These are phyloP conservation scores for Kryptopterus vitreolus DNA, from an alignment of 2,797 vertebrate genomes.

Conservation along the genomic window DNA sequence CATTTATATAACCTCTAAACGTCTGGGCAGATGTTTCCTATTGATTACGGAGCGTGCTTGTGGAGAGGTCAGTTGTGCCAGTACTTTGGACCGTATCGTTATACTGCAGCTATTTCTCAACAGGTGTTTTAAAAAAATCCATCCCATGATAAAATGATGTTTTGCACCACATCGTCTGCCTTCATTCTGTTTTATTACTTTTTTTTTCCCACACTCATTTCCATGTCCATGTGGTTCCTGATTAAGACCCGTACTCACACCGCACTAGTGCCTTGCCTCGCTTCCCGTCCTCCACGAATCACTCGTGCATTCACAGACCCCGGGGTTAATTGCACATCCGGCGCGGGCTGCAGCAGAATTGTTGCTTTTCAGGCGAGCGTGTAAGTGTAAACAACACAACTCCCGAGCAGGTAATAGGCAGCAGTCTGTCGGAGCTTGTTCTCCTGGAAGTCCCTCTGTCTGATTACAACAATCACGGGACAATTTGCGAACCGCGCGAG, in stretches of 20 bases:
- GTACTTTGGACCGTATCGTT: no score
- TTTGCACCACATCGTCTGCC: no score
- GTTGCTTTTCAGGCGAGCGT: constrained; percentile 6
- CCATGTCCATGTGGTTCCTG: background rate
- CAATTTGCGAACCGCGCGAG: constrained; percentile 52
- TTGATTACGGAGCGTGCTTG: no score
- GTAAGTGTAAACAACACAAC: constrained; percentile 68
- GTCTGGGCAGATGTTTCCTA: no score
- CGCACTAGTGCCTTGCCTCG: background rate
- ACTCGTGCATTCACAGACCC: background rate
- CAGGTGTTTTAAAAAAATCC: no score
- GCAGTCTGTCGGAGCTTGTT: constrained; percentile 53
- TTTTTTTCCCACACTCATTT: background rate
- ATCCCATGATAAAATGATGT: no score
- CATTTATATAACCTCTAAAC: no score
- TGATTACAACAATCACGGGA: constrained; percentile 71
- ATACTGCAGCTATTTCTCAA: no score
- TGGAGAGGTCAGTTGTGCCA: no score
- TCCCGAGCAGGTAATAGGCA: constrained; percentile 66
- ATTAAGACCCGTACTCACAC: background rate
- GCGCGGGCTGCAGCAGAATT: background rate
- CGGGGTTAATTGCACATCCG: constrained; percentile 1
- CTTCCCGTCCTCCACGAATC: background rate
- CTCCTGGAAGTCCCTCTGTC: constrained; percentile 55
- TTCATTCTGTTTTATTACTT: no score